These are phyloP conservation scores for Cerceris rybyensis DNA, from an alignment of 2,888 invertebrate species.

Conservation along the genomic window DNA sequence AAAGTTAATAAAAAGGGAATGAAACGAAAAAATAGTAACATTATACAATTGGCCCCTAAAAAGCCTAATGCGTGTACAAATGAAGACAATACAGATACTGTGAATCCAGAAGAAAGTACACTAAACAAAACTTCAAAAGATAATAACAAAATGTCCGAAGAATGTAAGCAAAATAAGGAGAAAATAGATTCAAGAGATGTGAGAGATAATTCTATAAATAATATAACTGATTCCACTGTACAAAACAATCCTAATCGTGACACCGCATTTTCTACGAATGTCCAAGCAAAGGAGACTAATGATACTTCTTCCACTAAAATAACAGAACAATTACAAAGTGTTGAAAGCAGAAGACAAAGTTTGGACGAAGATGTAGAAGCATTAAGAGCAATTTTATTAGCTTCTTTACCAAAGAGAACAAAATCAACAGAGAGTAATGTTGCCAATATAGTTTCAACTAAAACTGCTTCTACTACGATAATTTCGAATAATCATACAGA, in stretches of 20 bases:
- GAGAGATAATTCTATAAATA: neutral
- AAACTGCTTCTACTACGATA: constrained; percentile 3
- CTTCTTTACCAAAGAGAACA: constrained; percentile 74
- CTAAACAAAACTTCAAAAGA: neutral
- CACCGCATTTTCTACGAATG: neutral
- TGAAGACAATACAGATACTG: constrained; percentile 19
- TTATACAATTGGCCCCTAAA: neutral
- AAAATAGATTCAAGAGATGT: neutral
- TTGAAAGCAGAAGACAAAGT: constrained; percentile 67
- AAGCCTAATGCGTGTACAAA: constrained; percentile 11
- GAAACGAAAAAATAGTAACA: neutral
- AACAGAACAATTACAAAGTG: neutral
- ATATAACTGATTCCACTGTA: neutral
- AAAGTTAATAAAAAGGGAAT: constrained; percentile 28
- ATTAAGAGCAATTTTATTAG: constrained; percentile 75
- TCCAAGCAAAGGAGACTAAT: neutral
- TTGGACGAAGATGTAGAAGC: constrained; percentile 79
- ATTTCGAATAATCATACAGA: neutral
- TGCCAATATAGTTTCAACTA: neutral
- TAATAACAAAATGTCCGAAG: neutral
- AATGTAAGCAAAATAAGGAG: neutral
- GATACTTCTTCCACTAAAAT: neutral
- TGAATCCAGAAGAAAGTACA: constrained; percentile 22
- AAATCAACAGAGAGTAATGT: constrained; percentile 27
- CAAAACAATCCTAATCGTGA: neutral